phyloP scores from a whole-genome alignment of 2,888 invertebrate genomes.

The Helleia helle region DNA sequence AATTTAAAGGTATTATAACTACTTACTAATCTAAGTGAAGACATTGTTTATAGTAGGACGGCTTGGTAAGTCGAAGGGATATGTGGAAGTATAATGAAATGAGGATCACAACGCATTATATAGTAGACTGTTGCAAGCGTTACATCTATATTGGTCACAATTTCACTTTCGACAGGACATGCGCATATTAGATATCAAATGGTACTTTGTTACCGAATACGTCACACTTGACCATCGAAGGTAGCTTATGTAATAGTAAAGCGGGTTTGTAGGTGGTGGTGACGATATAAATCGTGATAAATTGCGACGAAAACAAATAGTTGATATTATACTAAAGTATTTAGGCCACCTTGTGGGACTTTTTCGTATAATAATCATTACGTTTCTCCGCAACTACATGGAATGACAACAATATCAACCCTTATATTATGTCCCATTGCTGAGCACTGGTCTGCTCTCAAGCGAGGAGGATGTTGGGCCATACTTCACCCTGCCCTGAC shows the following conservation, averaged over 20 bases:
- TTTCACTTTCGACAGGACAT: slow-evolving; percentile 69
- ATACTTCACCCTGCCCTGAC: too few relatives aligned
- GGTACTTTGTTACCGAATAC: slow-evolving; percentile 49
- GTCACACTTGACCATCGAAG: slow-evolving; percentile 42
- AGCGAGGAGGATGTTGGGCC: too few relatives aligned
- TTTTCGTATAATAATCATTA: too few relatives aligned
- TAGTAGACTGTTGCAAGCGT: slow-evolving; percentile 70
- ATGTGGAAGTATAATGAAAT: slow-evolving; percentile 49
- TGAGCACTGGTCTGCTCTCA: too few relatives aligned
- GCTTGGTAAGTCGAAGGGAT: slow-evolving; percentile 52
- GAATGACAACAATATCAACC: too few relatives aligned
- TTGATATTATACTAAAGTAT: too few relatives aligned
- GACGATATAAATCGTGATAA: slow-evolving; percentile 10
- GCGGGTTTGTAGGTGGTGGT: slow-evolving; percentile 28
- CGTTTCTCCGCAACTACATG: too few relatives aligned
- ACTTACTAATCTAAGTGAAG: slow-evolving; percentile 57
- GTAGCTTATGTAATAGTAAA: slow-evolving; percentile 46
- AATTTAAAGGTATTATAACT: slow-evolving; percentile 11
- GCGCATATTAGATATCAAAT: slow-evolving; percentile 53
- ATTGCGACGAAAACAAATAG: too few relatives aligned
- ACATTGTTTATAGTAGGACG: slow-evolving; percentile 42
- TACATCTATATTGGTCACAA: slow-evolving; percentile 49
- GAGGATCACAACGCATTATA: slow-evolving; percentile 60
- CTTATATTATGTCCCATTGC: too few relatives aligned
- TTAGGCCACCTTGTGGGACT: too few relatives aligned